phyloP scores from a whole-genome alignment of 1,140 invertebrate genomes.

The Danaus melanippus region DNA sequence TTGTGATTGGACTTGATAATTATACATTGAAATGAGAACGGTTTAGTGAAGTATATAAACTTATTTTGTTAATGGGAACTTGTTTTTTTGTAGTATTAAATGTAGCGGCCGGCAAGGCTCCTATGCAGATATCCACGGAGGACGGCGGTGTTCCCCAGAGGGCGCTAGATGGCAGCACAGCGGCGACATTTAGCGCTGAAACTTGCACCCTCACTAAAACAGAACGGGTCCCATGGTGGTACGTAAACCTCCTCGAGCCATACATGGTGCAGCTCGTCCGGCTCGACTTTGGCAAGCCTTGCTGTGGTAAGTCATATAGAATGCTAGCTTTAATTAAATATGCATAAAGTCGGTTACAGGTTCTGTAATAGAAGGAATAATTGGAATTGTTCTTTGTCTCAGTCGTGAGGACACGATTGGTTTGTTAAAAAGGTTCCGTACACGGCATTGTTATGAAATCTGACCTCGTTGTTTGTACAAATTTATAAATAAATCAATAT shows the following conservation, averaged over 20 bases:
- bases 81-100: slow-evolving; percentile 84
- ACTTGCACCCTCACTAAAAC: slow-evolving; percentile 90
- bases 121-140: slow-evolving; percentile 92
- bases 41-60: no score
- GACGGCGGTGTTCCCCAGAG: slow-evolving; percentile 90
- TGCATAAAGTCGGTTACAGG: not conserved
- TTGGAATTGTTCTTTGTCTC: not conserved
- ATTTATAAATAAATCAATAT: no score
- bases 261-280: slow-evolving; percentile 96
- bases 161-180: slow-evolving; percentile 92
- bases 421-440: no score
- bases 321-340: not conserved
- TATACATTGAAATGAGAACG: no score
- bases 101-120: slow-evolving; percentile 94
- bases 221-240: slow-evolving; percentile 93
- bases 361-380: not conserved
- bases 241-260: slow-evolving; percentile 94
- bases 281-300: slow-evolving; percentile 92
- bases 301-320: slow-evolving; percentile 81
- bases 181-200: slow-evolving; percentile 83
- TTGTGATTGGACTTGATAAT: no score
- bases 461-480: no score
- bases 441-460: no score
- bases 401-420: no score
- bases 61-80: not conserved